Conservation (phyloP, 2,797 vertebrate species). For the Miichthys miiuy region DNA sequence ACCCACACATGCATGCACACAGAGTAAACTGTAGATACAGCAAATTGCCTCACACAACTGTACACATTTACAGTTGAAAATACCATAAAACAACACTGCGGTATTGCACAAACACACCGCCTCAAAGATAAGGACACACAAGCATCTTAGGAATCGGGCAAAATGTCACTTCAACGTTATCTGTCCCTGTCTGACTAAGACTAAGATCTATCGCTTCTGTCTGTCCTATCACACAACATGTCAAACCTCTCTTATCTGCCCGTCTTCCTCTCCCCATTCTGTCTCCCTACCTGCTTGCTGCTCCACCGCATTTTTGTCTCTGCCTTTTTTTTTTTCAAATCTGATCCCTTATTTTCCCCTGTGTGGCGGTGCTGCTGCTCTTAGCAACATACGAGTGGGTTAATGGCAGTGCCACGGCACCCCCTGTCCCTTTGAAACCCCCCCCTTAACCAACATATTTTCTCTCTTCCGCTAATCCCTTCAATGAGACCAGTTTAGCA, state of each 20-base stretch:
- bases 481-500: slow-evolving; percentile 1
- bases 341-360: slow-evolving; percentile 35
- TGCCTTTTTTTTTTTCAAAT: slow-evolving; percentile 40
- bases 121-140: slow-evolving; percentile 69
- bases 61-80: slow-evolving; percentile 41
- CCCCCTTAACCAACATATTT: slow-evolving; percentile 24
- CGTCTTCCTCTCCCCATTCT: slow-evolving; percentile 18
- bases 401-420: slow-evolving; percentile 40
- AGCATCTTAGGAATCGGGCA: slow-evolving; percentile 72
- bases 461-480: neutral
- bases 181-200: slow-evolving; percentile 58
- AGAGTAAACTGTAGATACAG: slow-evolving; percentile 38
- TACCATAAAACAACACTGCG: slow-evolving; percentile 30
- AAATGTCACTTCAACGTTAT: slow-evolving; percentile 72
- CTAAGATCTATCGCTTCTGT: slow-evolving; percentile 58
- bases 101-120: slow-evolving; percentile 44
- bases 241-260: slow-evolving; percentile 61
- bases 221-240: slow-evolving; percentile 67
- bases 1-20: slow-evolving; percentile 3
- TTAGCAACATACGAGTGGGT: slow-evolving; percentile 62
- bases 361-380: slow-evolving; percentile 32
- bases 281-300: slow-evolving; percentile 66
- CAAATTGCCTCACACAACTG: slow-evolving; percentile 23
- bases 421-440: slow-evolving; percentile 20
- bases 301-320: slow-evolving; percentile 74